phyloP scores from a whole-genome alignment of 2,113 vertebrate genomes.

The Gavialis gangeticus region DNA sequence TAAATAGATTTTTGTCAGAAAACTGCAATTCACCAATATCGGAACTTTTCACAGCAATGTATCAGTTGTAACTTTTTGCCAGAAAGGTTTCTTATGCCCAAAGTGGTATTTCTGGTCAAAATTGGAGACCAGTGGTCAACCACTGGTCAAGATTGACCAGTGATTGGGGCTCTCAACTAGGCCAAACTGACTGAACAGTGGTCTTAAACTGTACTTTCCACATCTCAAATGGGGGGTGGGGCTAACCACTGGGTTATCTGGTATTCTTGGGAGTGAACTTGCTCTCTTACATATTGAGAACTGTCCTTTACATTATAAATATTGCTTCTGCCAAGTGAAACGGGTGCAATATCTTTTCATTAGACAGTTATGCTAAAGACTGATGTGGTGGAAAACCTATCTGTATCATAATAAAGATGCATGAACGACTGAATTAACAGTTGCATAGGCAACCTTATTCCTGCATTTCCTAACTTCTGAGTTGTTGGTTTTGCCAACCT shows the following conservation, averaged over 20 bases:
- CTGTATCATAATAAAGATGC: not conserved
- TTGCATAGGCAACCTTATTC: not conserved
- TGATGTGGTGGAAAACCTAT: too few species aligned
- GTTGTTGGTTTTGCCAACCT: not conserved
- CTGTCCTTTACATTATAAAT: not conserved
- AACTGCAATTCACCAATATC: not conserved
- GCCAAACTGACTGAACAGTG: not conserved
- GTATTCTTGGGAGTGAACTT: not conserved
- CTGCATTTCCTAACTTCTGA: not conserved
- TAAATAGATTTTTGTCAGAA: not conserved
- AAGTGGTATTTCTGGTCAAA: not conserved
- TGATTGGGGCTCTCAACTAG: not conserved
- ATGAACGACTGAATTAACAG: not conserved
- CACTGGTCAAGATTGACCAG: not conserved
- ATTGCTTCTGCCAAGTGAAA: not conserved
- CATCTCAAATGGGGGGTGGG: not conserved
- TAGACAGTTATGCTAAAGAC: not conserved
- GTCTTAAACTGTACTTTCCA: not conserved
- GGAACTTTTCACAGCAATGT: too few species aligned
- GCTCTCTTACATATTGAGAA: not conserved
- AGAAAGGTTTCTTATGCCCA: not conserved
- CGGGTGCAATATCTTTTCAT: not conserved
- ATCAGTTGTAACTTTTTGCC: not conserved
- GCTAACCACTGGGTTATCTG: not conserved
- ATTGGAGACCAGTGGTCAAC: not conserved